phyloP scores from a whole-genome alignment of 2,797 vertebrate genomes.

The Gambelia wislizenii region DNA sequence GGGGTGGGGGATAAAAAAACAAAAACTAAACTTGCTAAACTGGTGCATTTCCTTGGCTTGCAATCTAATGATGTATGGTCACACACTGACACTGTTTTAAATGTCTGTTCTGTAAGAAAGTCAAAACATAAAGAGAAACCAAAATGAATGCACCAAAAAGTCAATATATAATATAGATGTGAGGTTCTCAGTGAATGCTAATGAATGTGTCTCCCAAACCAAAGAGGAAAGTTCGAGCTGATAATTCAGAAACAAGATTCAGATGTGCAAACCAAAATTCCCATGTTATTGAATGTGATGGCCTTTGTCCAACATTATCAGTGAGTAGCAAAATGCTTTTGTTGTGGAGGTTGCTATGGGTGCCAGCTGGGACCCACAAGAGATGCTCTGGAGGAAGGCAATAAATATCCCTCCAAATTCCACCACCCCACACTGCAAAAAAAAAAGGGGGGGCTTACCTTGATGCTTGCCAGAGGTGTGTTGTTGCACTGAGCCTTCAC shows the following conservation, averaged over 20 bases:
- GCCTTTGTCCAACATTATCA: background rate
- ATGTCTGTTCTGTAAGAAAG: background rate
- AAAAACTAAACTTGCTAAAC: background rate
- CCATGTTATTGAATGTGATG: background rate
- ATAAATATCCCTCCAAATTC: too few relatives aligned
- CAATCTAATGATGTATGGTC: background rate
- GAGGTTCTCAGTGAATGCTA: fast-evolving
- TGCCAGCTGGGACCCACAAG: background rate
- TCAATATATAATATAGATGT: fast-evolving
- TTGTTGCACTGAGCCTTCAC: too few relatives aligned
- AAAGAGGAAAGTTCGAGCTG: background rate
- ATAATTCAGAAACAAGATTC: background rate
- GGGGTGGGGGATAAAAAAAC: background rate
- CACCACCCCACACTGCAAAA: background rate
- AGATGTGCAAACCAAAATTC: background rate
- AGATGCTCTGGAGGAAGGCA: background rate
- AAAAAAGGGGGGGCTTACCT: too few relatives aligned
- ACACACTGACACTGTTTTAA: background rate
- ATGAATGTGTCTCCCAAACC: fast-evolving
- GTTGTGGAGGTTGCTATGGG: background rate
- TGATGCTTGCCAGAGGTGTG: too few relatives aligned
- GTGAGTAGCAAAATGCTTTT: background rate
- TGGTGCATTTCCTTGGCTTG: background rate
- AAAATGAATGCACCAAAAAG: background rate
- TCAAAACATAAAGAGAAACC: background rate